A percentile compares a stretch with the other conserved stretches of the same genome.
These are phyloP conservation scores for Danio choprae DNA, from an alignment of 2,797 vertebrate species.

Conservation along the genomic window DNA sequence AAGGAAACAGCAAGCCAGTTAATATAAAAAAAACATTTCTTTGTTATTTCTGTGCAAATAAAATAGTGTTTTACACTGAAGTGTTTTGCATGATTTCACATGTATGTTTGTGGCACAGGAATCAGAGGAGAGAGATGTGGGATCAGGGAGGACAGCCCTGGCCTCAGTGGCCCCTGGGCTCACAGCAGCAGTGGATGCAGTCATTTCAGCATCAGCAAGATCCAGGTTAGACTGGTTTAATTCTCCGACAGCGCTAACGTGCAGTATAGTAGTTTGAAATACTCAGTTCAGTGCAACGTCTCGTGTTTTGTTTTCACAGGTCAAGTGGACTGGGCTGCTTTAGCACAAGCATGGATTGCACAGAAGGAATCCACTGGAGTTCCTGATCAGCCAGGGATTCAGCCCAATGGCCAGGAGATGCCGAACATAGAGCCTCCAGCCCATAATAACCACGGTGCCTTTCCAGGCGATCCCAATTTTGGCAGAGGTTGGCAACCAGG, in stretches of 20 bases:
- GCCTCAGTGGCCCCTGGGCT: slow-evolving; percentile 98
- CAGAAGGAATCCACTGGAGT: slow-evolving; percentile 93
- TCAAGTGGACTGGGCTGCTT: slow-evolving; percentile 98
- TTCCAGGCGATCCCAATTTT: slow-evolving; percentile 92
- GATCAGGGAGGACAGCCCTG: slow-evolving; percentile 99
- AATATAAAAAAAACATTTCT: neutral
- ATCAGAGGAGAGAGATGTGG: slow-evolving; percentile 86
- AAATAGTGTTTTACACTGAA: neutral
- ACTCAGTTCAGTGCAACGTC: neutral
- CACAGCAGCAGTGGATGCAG: slow-evolving; percentile 99
- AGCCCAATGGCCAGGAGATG: slow-evolving; percentile 53
- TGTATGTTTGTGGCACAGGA: slow-evolving; percentile 57
- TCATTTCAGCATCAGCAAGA: slow-evolving; percentile 99
- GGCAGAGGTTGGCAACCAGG: slow-evolving; percentile 98
- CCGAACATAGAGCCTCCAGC: slow-evolving; percentile 48
- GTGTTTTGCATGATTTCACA: neutral
- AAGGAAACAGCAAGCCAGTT: neutral
- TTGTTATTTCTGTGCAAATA: neutral
- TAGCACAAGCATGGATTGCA: slow-evolving; percentile 99
- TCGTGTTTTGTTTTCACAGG: slow-evolving; percentile 73
- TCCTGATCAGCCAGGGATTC: slow-evolving; percentile 83
- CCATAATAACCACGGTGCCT: slow-evolving; percentile 90
- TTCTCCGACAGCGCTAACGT: neutral
- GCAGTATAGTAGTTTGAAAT: neutral
- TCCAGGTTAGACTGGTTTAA: slow-evolving; percentile 80